Conservation (phyloP, 2,113 vertebrate genomes). For the Atrichornis clamosus region DNA sequence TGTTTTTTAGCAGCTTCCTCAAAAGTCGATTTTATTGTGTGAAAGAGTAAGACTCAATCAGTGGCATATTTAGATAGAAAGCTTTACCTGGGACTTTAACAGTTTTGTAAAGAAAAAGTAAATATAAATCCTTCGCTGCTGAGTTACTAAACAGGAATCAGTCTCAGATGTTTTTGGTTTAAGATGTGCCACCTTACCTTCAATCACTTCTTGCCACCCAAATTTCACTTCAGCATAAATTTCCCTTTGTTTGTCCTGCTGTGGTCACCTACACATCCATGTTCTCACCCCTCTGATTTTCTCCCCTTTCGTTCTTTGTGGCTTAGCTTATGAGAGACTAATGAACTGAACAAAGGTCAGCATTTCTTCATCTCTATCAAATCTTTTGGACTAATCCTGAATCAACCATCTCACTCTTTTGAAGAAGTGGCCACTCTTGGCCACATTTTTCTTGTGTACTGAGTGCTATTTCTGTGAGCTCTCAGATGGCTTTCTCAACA, state of each 20-base stretch:
- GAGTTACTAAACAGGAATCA: background rate
- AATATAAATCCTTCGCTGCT: background rate
- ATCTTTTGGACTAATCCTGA: background rate
- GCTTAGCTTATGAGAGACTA: background rate
- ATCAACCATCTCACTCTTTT: background rate
- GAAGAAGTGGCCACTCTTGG: background rate
- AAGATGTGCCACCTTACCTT: background rate
- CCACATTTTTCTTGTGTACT: background rate
- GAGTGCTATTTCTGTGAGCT: background rate
- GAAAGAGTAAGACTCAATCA: background rate
- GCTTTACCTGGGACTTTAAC: background rate
- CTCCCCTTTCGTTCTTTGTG: background rate
- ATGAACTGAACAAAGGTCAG: background rate
- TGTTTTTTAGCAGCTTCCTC: background rate
- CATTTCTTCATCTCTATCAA: background rate
- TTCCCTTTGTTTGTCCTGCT: background rate
- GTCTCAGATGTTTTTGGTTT: background rate
- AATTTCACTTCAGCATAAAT: background rate
- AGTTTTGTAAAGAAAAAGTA: background rate
- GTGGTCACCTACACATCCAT: background rate
- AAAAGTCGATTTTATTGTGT: background rate
- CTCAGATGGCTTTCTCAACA: background rate
- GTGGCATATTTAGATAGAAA: background rate
- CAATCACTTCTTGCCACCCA: background rate
- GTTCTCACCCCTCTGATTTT: background rate